phyloP scores from a whole-genome alignment of 2,888 invertebrate genomes.

The Athripsodes cinereus region DNA sequence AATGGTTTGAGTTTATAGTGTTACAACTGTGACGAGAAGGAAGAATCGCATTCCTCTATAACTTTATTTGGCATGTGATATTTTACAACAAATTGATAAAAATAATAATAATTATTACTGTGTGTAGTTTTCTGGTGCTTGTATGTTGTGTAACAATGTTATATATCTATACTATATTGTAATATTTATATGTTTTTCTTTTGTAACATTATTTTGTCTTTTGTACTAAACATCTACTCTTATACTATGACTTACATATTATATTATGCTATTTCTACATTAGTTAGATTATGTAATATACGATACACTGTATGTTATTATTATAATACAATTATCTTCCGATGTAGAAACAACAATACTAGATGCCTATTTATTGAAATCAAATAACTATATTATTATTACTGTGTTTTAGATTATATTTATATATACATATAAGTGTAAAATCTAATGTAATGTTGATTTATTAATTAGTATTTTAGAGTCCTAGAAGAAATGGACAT shows the following conservation, averaged over 20 bases:
- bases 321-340: background rate
- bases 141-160: background rate
- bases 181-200: too few relatives aligned
- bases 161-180: background rate
- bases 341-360: background rate
- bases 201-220: too few relatives aligned
- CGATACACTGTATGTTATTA: background rate
- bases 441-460: too few relatives aligned
- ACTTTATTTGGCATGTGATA: background rate
- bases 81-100: background rate
- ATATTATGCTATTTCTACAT: background rate
- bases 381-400: background rate
- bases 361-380: background rate
- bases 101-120: background rate
- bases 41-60: background rate
- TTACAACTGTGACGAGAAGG: too few relatives aligned
- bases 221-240: background rate
- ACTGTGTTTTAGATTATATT: background rate
- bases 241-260: background rate
- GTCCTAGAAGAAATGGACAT: background rate
- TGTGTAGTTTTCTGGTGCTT: background rate
- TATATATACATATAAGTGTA: background rate
- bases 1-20: too few relatives aligned
- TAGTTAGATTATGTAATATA: background rate
- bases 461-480: background rate